These are phyloP conservation scores for Baryphthengus martii DNA, from an alignment of 2,113 vertebrate species.

Conservation along the genomic window DNA sequence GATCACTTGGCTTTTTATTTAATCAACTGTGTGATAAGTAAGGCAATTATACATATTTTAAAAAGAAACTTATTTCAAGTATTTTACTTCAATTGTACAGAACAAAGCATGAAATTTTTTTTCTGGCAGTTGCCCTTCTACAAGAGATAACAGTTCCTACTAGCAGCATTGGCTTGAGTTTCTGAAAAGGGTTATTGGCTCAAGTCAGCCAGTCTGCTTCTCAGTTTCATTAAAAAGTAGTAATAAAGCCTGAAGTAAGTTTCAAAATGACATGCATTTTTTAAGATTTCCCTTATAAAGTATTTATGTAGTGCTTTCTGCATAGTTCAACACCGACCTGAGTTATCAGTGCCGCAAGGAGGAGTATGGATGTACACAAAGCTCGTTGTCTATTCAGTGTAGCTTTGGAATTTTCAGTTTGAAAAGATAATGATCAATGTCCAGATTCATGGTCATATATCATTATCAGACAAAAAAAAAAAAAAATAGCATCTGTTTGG, in stretches of 20 bases:
- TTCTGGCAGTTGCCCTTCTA: background rate
- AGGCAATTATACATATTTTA: background rate
- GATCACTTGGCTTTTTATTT: background rate
- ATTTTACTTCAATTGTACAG: background rate
- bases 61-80: background rate
- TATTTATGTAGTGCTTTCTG: background rate
- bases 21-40: background rate
- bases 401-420: background rate
- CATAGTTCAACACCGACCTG: background rate
- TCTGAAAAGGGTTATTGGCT: background rate
- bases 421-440: background rate
- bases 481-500: background rate
- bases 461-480: background rate
- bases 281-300: background rate
- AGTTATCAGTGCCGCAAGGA: background rate
- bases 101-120: background rate
- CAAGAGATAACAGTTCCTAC: background rate
- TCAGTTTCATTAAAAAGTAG: background rate
- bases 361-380: accelerated
- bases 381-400: accelerated
- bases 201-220: background rate
- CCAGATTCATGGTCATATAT: background rate
- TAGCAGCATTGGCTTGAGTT: background rate
- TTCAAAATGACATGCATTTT: background rate
- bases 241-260: background rate